Evolutionary conservation across 2,888 invertebrate species (phyloP), one percentile per base, ranked within the genome.

Genomic region (Dynastes tityus): DNA sequence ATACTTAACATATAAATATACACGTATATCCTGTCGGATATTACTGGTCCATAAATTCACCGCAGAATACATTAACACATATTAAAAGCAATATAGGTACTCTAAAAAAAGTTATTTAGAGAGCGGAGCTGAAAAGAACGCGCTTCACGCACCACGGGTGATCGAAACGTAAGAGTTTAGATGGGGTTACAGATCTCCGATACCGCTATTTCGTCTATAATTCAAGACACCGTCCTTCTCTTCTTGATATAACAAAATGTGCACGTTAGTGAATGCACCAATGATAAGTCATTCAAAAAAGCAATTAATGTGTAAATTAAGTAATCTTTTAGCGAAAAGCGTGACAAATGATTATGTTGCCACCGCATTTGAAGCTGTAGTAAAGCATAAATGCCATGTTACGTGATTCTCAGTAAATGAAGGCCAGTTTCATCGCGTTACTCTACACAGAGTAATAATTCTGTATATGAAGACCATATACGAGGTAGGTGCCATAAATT

Each of bases 31-130:
- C 37, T 61, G 65, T 55, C 65, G 53, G 27, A 76, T 67, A 67
- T 76, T 65, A 70, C 51, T 68, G 2, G 32, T 8, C 22, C 40
- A 61, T 77, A 77, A 77, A 77, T 77, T 71, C 71, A 27, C 27
- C 49, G 27, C 29, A 16, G 71, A 61, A 71, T 63, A 58, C 77
- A 71, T 77, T 77, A 77, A 70, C 77, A 77, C 77, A 70, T 77
- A 58, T 63, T 77, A 77, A 77, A 77, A 71, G 71, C 63, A 70
- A 68, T 76, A 65, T 76, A 67, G 40, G 65, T 55, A 37, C 37
- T 67, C 29, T 13, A 16, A 65, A 53, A 76, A 76, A 76, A 53
- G 65, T 65, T 67, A 76, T 76, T 76, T 76, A 64, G 65, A 53
- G 64, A 64, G 29, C 53, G 37, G 64, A 76, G 22, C 32, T 65